Evolutionary conservation across 2,797 vertebrate species (phyloP).

Genomic region (Myotis planiceps): DNA sequence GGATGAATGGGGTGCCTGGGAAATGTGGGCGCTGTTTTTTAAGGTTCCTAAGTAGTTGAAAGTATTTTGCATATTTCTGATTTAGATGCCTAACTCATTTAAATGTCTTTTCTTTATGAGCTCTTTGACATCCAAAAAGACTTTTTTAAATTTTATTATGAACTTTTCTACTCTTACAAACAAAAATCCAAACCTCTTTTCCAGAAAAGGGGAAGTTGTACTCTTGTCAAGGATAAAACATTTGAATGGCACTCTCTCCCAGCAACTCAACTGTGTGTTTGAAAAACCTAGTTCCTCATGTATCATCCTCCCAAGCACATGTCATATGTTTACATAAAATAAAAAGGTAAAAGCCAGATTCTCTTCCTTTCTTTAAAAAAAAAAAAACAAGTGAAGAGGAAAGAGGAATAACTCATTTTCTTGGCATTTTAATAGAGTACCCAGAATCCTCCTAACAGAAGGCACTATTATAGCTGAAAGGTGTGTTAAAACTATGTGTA

Average conservation of each 20-base stretch:
- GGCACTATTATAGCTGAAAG: not conserved
- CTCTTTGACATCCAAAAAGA: conserved; percentile 29
- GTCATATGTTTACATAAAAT: conserved; percentile 32
- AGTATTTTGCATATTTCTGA: conserved; percentile 22
- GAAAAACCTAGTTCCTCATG: conserved; percentile 13
- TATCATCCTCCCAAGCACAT: not conserved
- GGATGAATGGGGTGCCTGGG: not conserved
- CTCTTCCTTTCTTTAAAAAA: conserved; percentile 57
- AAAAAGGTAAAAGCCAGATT: conserved; percentile 56
- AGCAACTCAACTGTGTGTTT: not conserved
- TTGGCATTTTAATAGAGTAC: conserved; percentile 49
- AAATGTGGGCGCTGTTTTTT: not conserved
- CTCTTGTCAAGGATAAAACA: conserved; percentile 48
- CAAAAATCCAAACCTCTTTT: conserved; percentile 29
- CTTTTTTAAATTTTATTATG: conserved; percentile 28
- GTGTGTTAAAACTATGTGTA: not conserved
- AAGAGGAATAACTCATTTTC: conserved; percentile 43
- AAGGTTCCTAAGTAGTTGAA: not conserved
- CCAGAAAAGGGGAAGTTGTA: conserved; percentile 53
- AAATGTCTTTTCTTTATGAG: conserved; percentile 59
- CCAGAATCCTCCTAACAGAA: not conserved
- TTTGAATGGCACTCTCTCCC: not conserved
- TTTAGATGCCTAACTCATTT: not conserved
- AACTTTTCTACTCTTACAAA: conserved; percentile 45
- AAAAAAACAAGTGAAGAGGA: not conserved